Conservation (phyloP, 2,797 vertebrate species). For the Alcedo quadribrachys region DNA sequence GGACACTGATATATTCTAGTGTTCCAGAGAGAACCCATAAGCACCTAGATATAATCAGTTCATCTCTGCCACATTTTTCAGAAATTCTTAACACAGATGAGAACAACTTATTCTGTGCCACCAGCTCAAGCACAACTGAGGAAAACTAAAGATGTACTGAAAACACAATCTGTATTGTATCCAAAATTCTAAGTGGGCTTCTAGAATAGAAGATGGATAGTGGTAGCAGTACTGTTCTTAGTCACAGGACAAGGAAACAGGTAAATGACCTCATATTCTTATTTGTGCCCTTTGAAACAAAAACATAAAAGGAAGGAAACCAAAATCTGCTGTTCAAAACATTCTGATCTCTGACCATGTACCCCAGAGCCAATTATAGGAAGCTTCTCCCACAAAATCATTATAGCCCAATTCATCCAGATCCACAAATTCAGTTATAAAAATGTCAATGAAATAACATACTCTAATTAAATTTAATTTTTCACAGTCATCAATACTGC, state of each 20-base stretch:
- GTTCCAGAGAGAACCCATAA: not conserved
- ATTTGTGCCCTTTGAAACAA: not conserved
- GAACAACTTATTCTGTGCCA: not conserved
- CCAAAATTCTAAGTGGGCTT: not conserved
- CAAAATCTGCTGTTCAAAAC: not conserved
- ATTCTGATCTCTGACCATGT: not conserved
- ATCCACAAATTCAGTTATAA: not conserved
- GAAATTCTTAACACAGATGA: not conserved
- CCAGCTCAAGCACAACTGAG: not conserved
- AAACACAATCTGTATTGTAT: not conserved
- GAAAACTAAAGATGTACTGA: not conserved
- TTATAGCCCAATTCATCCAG: not conserved
- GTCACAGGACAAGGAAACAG: not conserved
- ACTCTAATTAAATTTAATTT: not conserved
- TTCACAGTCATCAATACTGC: not conserved
- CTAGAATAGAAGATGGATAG: not conserved
- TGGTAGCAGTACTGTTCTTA: not conserved
- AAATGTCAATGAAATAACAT: not conserved
- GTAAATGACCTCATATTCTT: not conserved
- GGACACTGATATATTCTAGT: not conserved
- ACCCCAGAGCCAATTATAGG: not conserved
- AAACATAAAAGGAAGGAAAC: not conserved
- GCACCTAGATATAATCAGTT: not conserved
- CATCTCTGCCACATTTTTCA: not conserved
- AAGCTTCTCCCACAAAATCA: not conserved